Percentiles rank a stretch among this genome's conserved stretches.
phyloP scores from a whole-genome alignment of 2,113 vertebrate genomes.

The Albula goreensis region DNA sequence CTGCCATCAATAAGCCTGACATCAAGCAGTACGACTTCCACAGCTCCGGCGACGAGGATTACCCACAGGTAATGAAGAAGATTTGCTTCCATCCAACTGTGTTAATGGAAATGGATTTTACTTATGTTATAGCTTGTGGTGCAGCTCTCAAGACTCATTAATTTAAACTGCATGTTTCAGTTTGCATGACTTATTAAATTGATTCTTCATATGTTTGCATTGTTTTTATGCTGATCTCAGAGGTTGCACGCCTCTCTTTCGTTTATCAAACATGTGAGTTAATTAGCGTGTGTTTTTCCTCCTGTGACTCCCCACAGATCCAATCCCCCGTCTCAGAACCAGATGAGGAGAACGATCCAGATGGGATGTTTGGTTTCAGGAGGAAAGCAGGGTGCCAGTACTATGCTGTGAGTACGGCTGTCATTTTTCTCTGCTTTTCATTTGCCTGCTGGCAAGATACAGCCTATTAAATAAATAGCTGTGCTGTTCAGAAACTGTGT shows the following conservation, averaged over 20 bases:
- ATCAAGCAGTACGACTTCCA: conserved; percentile 96
- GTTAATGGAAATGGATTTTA: too few relatives aligned
- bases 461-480: too few relatives aligned
- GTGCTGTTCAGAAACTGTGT: neutral
- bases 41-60: conserved; percentile 91
- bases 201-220: neutral
- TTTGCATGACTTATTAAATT: neutral
- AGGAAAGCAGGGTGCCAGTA: conserved; percentile 89
- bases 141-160: too few relatives aligned
- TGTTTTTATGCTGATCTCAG: neutral
- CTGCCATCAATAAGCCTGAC: conserved; percentile 80
- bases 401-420: conserved; percentile 76
- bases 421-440: neutral
- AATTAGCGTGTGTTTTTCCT: neutral
- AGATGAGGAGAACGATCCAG: conserved; percentile 88
- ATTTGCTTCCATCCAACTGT: too few relatives aligned
- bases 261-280: neutral
- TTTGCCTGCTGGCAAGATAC: neutral
- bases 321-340: conserved; percentile 83
- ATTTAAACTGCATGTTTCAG: too few relatives aligned
- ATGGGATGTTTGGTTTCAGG: conserved; percentile 86
- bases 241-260: neutral
- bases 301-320: conserved; percentile 50
- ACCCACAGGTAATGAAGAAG: conserved; percentile 73
- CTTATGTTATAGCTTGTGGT: too few relatives aligned